Conservation (phyloP, 2,113 vertebrate genomes). For the Bombycilla garrulus region DNA sequence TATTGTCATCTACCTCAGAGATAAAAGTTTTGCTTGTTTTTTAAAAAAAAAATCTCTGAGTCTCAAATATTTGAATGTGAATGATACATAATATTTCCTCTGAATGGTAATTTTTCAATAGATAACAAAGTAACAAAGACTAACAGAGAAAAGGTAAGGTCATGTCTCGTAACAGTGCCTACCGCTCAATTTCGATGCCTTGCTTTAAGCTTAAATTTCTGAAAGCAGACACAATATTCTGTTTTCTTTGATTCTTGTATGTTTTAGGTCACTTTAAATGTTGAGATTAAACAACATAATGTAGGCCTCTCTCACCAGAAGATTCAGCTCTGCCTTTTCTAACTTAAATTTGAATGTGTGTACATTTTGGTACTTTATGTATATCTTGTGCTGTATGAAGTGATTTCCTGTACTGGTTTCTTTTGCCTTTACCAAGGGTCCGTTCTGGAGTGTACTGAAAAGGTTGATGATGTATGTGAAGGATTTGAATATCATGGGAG, state of each 20-base stretch:
- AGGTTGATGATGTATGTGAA: not conserved
- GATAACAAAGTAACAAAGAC: slow-evolving; percentile 47
- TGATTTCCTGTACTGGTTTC: slow-evolving; percentile 37
- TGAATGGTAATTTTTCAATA: slow-evolving; percentile 57
- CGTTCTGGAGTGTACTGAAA: not conserved
- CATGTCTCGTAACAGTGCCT: slow-evolving; percentile 2
- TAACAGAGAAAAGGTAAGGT: slow-evolving; percentile 27
- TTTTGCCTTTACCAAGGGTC: slow-evolving; percentile 37
- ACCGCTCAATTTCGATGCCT: slow-evolving; percentile 16
- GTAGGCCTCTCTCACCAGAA: slow-evolving; percentile 38
- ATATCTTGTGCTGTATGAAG: slow-evolving; percentile 56
- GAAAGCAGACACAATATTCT: slow-evolving; percentile 28
- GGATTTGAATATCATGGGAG: not conserved
- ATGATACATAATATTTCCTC: not conserved
- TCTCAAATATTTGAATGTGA: slow-evolving; percentile 53
- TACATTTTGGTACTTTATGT: slow-evolving; percentile 36
- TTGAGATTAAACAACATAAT: slow-evolving; percentile 27
- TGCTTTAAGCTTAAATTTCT: slow-evolving; percentile 25
- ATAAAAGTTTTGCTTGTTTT: slow-evolving; percentile 21
- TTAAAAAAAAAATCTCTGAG: slow-evolving; percentile 10
- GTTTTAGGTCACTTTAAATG: slow-evolving; percentile 57
- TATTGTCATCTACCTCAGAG: slow-evolving; percentile 47
- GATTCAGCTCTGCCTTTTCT: not conserved
- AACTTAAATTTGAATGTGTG: slow-evolving; percentile 37
- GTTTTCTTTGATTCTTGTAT: slow-evolving; percentile 36